Conservation (phyloP, 1,140 invertebrate genomes). For the Drosophila nikananu region DNA sequence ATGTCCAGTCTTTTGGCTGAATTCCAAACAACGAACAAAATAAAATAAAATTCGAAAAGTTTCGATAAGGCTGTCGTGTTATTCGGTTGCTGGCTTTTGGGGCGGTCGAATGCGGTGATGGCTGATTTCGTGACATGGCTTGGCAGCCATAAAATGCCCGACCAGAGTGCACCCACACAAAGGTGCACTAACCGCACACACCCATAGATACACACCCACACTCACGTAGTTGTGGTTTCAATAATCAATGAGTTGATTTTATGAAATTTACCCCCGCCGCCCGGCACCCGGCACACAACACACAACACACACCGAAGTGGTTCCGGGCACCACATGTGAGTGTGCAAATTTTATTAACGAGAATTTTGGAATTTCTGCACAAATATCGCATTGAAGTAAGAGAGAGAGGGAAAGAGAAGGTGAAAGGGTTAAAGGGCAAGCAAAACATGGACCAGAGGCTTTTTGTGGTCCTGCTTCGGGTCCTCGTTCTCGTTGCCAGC, state of each 20-base stretch:
- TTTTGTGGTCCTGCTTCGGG: constrained; percentile 21
- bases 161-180: constrained; percentile 67
- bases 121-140: constrained; percentile 53
- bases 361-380: constrained; percentile 79
- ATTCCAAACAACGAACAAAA: constrained; percentile 42
- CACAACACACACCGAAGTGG: constrained; percentile 9
- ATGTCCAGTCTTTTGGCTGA: constrained; percentile 64
- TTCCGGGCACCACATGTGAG: constrained; percentile 11
- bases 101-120: constrained; percentile 20
- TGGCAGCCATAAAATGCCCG: constrained; percentile 69
- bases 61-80: constrained; percentile 67
- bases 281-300: constrained; percentile 7
- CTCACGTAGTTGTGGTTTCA: constrained; percentile 73
- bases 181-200: constrained; percentile 24
- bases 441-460: constrained; percentile 29
- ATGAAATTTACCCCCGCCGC: constrained; percentile 68
- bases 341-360: constrained; percentile 77
- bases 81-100: constrained; percentile 25
- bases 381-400: constrained; percentile 62
- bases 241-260: constrained; percentile 84
- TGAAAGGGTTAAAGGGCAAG: constrained; percentile 44
- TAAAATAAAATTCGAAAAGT: constrained; percentile 55
- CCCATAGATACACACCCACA: constrained; percentile 5
- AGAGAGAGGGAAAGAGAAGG: background rate
- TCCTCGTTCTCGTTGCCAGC: constrained; percentile 14